phyloP scores from a whole-genome alignment of 2,888 invertebrate genomes.

The Mantis religiosa region DNA sequence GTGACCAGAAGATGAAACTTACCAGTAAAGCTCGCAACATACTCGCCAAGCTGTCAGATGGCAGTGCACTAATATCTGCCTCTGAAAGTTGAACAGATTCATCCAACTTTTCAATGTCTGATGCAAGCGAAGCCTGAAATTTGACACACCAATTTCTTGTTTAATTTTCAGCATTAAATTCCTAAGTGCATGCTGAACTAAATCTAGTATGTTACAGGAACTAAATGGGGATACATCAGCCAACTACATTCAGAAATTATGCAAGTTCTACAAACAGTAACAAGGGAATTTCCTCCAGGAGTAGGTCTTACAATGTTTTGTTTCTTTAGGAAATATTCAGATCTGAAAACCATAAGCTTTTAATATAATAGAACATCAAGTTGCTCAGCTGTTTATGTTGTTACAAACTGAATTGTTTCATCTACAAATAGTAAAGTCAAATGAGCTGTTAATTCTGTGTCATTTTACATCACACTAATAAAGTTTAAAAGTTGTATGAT shows the following conservation, averaged over 20 bases:
- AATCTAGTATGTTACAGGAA: background rate
- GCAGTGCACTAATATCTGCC: constrained; percentile 62
- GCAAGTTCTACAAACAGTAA: background rate
- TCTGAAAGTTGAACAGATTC: constrained; percentile 65
- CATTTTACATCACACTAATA: too few species aligned
- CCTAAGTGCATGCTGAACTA: constrained; percentile 23
- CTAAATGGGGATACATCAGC: constrained; percentile 18
- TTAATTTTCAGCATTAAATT: constrained; percentile 32
- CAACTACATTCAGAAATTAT: background rate
- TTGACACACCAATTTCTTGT: background rate
- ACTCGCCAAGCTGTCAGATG: constrained; percentile 64
- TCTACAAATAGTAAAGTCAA: too few species aligned
- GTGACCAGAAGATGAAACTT: too few species aligned
- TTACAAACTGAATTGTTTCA: too few species aligned
- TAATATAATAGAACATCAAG: too few species aligned
- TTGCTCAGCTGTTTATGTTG: too few species aligned
- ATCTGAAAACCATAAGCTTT: too few species aligned
- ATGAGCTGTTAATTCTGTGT: too few species aligned
- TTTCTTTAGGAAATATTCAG: background rate
- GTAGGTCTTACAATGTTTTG: background rate
- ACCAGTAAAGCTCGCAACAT: constrained; percentile 72
- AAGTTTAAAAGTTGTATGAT: too few species aligned
- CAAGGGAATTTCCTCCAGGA: background rate
- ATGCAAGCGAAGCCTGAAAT: constrained; percentile 43
- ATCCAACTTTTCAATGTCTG: constrained; percentile 65